A percentile compares a stretch with the other conserved stretches of the same genome.
Evolutionary conservation across 1,140 invertebrate genomes (phyloP).

Genomic region (Geopemphigus sp.): DNA sequence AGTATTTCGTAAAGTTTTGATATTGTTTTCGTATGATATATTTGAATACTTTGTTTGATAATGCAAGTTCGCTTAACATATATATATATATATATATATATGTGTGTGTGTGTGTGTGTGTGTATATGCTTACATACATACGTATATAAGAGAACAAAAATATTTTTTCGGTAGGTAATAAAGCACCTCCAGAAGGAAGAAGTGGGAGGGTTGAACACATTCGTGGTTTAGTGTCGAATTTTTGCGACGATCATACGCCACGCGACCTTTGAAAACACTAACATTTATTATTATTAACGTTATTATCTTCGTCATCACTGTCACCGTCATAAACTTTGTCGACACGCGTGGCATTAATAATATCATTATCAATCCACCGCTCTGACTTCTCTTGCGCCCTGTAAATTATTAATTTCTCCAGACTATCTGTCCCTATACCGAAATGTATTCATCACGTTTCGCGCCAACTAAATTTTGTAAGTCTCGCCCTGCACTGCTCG

Average conservation of each 20-base stretch:
- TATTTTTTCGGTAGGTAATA: too few relatives aligned
- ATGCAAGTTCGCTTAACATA: background rate
- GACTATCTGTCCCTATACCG: background rate
- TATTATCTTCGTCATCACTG: background rate
- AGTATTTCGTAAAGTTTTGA: background rate
- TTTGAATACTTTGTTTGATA: background rate
- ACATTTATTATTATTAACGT: background rate
- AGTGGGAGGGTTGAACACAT: background rate
- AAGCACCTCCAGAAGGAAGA: too few relatives aligned
- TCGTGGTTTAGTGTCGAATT: background rate
- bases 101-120: too few relatives aligned
- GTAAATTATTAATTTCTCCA: conserved; percentile 13
- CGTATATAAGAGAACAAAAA: too few relatives aligned
- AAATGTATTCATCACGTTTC: conserved; percentile 21
- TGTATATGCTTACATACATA: too few relatives aligned
- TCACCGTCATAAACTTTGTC: background rate
- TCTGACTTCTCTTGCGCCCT: background rate
- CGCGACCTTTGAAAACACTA: background rate
- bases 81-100: background rate
- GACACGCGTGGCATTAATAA: background rate
- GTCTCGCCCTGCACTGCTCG: background rate
- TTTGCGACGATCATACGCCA: background rate
- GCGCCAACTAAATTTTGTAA: background rate
- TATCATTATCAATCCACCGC: background rate
- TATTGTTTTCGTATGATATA: background rate